Evolutionary conservation across 1,140 invertebrate genomes (phyloP), one percentile per base, ranked within the genome.

Genomic region (Trachymyrmex septentrionalis): DNA sequence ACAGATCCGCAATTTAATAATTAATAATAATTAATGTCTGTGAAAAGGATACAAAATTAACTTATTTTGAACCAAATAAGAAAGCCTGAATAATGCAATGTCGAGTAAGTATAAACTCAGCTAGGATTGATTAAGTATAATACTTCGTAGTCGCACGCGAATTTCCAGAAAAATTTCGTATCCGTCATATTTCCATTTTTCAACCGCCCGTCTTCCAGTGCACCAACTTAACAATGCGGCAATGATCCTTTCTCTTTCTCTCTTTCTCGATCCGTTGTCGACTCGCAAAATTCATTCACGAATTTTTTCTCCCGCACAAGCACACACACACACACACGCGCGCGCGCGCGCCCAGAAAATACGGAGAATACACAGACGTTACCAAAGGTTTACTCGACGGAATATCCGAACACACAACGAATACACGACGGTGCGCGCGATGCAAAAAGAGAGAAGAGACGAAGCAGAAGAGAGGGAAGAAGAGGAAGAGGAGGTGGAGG

Each of bases 401-500:
- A 64, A 55, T 73, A 71, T 67, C 30, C 50, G 77, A 61, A 44
- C 30, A 27, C 30, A 81, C 55, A 50, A 73, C 69, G 75, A 38
- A 38, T 38, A 38, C 34, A 38, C 55, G 75, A 63, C 34, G 55
- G 34, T 53, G 75, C 27, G 69, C 44, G 53, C 78, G 61, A 59
- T 27, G 61, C 73, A 55, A 66, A 34, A 59, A 57, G 24, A 72
- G 63, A 44, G 34, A 81, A 38, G 59, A 72, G 80, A 14, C 76
- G 57, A 19, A 77, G 71, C 72, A 27, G 24, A 53, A 76, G 84
- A 75, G 73, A 75, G 89, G 87, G 69, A 84, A 59, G 88, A 77
- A 85, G 87, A 85, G 53, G 77, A 87, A 85, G 64, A 53, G 64
- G 72, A 76, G 85, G 71, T 80, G 67, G 67, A 87, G 89, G 86